These are phyloP conservation scores for Tachystola acroxantha DNA, from an alignment of 2,888 invertebrate species.

Conservation along the genomic window DNA sequence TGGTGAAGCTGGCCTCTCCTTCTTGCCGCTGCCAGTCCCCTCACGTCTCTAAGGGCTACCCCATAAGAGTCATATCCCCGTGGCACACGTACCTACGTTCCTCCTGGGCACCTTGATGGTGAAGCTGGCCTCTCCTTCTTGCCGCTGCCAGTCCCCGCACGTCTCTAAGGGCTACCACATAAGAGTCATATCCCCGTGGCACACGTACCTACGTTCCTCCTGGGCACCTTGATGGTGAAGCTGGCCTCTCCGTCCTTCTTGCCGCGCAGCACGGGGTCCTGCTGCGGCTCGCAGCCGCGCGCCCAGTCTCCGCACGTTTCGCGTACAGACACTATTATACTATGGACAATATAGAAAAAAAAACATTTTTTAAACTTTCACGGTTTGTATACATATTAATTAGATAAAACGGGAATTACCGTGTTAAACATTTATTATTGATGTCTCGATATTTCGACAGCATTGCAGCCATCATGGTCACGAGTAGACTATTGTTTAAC, in stretches of 20 bases:
- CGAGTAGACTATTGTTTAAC: too few relatives aligned
- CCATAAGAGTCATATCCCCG: too few relatives aligned
- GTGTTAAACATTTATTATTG: too few relatives aligned
- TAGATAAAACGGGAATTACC: too few relatives aligned
- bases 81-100: conserved; percentile 96
- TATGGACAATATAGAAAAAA: conserved; percentile 63
- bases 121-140: conserved; percentile 92
- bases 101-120: conserved; percentile 94
- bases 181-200: too few relatives aligned
- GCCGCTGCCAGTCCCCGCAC: conserved; percentile 97
- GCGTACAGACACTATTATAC: conserved; percentile 97
- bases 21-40: too few relatives aligned
- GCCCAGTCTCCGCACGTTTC: conserved; percentile 99
- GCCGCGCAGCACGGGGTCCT: conserved; percentile 94
- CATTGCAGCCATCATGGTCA: too few relatives aligned
- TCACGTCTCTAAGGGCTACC: too few relatives aligned
- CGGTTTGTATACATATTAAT: too few relatives aligned
- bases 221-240: conserved; percentile 93
- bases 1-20: conserved; percentile 90
- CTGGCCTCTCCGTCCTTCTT: conserved; percentile 95
- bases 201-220: conserved; percentile 91
- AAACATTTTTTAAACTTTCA: too few relatives aligned
- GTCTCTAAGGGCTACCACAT: conserved; percentile 85
- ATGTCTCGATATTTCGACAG: too few relatives aligned
- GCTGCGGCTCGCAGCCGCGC: conserved; percentile 92